Evolutionary conservation across 2,797 vertebrate genomes (phyloP), one percentile per base, ranked within the genome.

Genomic region (Aldrovandia affinis): DNA sequence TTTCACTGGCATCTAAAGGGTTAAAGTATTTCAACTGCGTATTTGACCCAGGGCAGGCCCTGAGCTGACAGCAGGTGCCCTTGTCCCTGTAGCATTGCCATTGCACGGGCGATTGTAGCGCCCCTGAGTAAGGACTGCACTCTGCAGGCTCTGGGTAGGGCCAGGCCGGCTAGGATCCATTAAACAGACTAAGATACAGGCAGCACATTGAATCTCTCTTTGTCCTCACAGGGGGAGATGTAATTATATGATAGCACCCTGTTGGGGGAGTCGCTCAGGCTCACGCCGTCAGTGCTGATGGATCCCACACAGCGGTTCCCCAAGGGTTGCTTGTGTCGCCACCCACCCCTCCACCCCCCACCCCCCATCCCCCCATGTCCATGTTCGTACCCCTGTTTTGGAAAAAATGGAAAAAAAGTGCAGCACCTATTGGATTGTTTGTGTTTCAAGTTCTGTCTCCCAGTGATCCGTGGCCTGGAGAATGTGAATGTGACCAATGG

Each of bases 241-340:
- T 42, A 81, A 81, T 81, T 81, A 81, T 59, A 61, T 81, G 55
- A 70, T 70, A 70, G 33, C n/a, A 20, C 33, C 65, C 65, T 39
- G 15, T 39, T 39, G 33, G 30, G 33, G 65, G 14, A 36, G 30
- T 36, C 2, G 15, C 15, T 70, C 30, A 36, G 33, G 65, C 30
- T 20, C 12, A 39, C 10, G 33, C 14, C 63, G 8, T 14, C 63
- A 2, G 28, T 1, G 10, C 63, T 70, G 65, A 70, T 70, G 33
- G 65, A 70, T 39, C 33, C 65, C 33, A 70, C 33, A 70, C 33
- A 70, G 25, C 18, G 33, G 33, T 39, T 70, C 30, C 39, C 30
- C 2, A 39, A 70, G 33, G 18, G 18, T 15, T 57, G 18, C 15
- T 15, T 57, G 10, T 14, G 15, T 15, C 55, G 7, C 2, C 47